Evolutionary conservation across 2,113 vertebrate species (phyloP).

Genomic region (Salvelinus namaycush): DNA sequence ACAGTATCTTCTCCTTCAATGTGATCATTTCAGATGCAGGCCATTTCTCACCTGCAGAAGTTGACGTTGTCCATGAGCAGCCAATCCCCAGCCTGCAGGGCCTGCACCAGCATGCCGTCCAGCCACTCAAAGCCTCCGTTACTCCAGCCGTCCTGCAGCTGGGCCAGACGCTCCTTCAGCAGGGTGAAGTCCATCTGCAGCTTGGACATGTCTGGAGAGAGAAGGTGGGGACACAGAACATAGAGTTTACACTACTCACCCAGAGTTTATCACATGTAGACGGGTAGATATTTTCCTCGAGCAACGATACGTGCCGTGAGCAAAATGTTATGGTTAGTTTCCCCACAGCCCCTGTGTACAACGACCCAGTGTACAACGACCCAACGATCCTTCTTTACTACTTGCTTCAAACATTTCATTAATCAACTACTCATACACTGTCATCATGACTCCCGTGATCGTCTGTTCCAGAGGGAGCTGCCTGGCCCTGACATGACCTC

Average conservation of each 20-base stretch:
- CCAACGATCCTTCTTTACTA: too few species aligned
- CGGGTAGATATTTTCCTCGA: too few species aligned
- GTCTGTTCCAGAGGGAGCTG: slow-evolving; percentile 57
- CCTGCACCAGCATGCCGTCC: slow-evolving; percentile 91
- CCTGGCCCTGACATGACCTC: slow-evolving; percentile 29
- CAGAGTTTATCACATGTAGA: neutral
- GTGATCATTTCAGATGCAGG: neutral
- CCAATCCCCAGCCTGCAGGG: slow-evolving; percentile 94
- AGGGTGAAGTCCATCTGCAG: slow-evolving; percentile 85
- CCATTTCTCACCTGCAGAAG: slow-evolving; percentile 89
- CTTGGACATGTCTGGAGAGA: slow-evolving; percentile 83
- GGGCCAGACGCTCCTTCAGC: slow-evolving; percentile 83
- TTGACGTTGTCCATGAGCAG: slow-evolving; percentile 98
- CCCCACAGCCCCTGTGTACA: too few species aligned
- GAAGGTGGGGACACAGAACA: neutral
- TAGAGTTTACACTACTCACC: neutral
- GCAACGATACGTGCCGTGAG: too few species aligned
- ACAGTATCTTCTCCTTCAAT: too few species aligned
- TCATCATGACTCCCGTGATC: slow-evolving; percentile 18
- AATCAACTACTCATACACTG: neutral
- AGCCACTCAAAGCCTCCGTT: slow-evolving; percentile 95
- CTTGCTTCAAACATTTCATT: neutral
- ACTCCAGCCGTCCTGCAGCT: slow-evolving; percentile 77
- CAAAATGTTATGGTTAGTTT: neutral
- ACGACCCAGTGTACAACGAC: too few species aligned